These are phyloP conservation scores for Xyrichtys novacula DNA, from an alignment of 2,797 vertebrate species.

Conservation along the genomic window DNA sequence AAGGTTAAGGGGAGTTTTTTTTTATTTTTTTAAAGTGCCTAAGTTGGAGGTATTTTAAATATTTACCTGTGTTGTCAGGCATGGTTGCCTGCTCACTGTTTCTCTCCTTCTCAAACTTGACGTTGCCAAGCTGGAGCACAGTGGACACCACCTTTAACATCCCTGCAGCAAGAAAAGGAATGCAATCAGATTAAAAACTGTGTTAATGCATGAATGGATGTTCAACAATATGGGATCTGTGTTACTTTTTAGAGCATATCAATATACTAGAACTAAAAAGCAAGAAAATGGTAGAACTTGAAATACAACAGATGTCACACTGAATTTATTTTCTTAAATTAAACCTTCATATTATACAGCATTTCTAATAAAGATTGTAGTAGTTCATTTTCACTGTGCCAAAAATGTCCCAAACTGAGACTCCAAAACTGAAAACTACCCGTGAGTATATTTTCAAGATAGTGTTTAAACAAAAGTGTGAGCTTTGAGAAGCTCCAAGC, in stretches of 20 bases:
- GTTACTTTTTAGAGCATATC: neutral
- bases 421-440: no score
- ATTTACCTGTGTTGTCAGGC: conserved; percentile 94
- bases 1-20: neutral
- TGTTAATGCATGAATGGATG: neutral
- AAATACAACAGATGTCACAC: no score
- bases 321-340: no score
- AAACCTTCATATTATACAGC: no score
- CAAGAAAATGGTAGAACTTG: no score
- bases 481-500: no score
- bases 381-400: no score
- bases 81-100: conserved; percentile 97
- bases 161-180: conserved; percentile 75
- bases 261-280: no score
- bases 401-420: no score
- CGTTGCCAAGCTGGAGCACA: conserved; percentile 95
- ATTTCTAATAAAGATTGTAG: no score
- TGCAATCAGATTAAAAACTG: neutral
- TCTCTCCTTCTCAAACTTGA: conserved; percentile 97
- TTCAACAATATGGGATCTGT: neutral
- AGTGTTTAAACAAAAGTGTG: no score
- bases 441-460: no score
- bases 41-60: neutral
- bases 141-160: conserved; percentile 94
- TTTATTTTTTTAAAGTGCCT: neutral